Evolutionary conservation across 2,888 invertebrate species (phyloP).

Genomic region (Gymnocheta viridis): DNA sequence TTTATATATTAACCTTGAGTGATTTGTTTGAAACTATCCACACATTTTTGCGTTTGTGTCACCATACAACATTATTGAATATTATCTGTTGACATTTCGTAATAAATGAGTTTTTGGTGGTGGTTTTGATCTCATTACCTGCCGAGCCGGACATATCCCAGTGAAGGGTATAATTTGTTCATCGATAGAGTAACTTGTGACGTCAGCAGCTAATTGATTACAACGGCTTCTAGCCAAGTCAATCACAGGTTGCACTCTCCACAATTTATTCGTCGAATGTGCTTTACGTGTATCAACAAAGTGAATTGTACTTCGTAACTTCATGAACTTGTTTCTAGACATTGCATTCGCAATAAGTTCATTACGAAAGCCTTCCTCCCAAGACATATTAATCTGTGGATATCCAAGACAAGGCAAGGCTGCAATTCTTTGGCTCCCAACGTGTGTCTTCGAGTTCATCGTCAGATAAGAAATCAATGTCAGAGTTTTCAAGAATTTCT

Average conservation of each 20-base stretch:
- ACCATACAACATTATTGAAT: too few relatives aligned
- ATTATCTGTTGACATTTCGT: too few relatives aligned
- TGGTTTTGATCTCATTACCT: slow-evolving; percentile 64
- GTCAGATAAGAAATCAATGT: slow-evolving; percentile 6
- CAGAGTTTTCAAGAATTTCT: neutral
- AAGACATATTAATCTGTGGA: slow-evolving; percentile 14
- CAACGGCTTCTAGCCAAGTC: slow-evolving; percentile 63
- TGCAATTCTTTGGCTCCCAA: neutral
- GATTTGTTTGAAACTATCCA: too few relatives aligned
- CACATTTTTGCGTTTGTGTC: too few relatives aligned
- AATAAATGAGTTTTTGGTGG: too few relatives aligned
- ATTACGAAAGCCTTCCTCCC: neutral
- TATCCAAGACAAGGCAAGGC: neutral
- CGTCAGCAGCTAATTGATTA: slow-evolving; percentile 70
- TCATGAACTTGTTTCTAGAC: slow-evolving; percentile 11
- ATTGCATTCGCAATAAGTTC: slow-evolving; percentile 3
- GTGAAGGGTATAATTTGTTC: neutral
- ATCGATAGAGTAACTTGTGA: slow-evolving; percentile 39
- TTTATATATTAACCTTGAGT: too few relatives aligned
- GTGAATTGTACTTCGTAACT: slow-evolving; percentile 4
- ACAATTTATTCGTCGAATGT: slow-evolving; percentile 12
- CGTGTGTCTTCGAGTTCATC: too few relatives aligned
- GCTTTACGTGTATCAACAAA: slow-evolving; percentile 4
- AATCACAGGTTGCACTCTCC: too few relatives aligned
- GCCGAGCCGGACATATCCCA: slow-evolving; percentile 31